phyloP scores from a whole-genome alignment of 2,888 invertebrate genomes.

The Salpingus planirostris region DNA sequence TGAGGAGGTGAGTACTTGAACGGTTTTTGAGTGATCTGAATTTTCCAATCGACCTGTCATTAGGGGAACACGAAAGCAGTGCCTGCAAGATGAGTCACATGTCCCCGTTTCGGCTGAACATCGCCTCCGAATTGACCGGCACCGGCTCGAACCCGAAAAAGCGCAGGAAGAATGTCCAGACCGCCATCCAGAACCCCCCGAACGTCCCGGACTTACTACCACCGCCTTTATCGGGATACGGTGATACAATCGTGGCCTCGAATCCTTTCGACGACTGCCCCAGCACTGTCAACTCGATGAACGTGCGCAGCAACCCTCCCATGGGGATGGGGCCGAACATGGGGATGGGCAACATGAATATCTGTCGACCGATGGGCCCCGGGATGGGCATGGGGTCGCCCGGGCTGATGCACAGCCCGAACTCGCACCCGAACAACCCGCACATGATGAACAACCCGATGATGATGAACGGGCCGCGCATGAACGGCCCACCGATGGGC shows the following conservation, averaged over 20 bases:
- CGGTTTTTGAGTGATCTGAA: too few relatives aligned
- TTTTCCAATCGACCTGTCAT: too few relatives aligned
- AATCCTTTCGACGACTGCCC: conserved; percentile 93
- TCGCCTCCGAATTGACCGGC: conserved; percentile 50
- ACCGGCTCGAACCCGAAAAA: conserved; percentile 82
- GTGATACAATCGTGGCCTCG: conserved; percentile 88
- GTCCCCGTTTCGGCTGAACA: conserved; percentile 38
- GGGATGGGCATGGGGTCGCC: conserved; percentile 37
- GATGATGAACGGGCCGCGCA: conserved; percentile 43
- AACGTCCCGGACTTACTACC: conserved; percentile 76
- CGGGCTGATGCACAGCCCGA: conserved; percentile 42
- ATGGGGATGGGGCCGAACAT: conserved; percentile 43
- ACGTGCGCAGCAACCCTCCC: conserved; percentile 29
- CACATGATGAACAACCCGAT: conserved; percentile 37
- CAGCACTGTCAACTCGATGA: conserved; percentile 39
- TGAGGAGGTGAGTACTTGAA: too few relatives aligned
- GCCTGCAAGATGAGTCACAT: conserved; percentile 41
- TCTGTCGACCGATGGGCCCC: conserved; percentile 56
- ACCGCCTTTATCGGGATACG: conserved; percentile 78
- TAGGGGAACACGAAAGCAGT: too few relatives aligned
- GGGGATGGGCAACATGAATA: conserved; percentile 49
- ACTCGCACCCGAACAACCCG: conserved; percentile 31
- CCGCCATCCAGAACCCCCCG: conserved; percentile 58
- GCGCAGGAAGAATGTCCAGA: conserved; percentile 63
- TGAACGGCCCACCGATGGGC: conserved; percentile 39